phyloP scores from a whole-genome alignment of 2,888 invertebrate genomes.

The Polyommatus icarus region DNA sequence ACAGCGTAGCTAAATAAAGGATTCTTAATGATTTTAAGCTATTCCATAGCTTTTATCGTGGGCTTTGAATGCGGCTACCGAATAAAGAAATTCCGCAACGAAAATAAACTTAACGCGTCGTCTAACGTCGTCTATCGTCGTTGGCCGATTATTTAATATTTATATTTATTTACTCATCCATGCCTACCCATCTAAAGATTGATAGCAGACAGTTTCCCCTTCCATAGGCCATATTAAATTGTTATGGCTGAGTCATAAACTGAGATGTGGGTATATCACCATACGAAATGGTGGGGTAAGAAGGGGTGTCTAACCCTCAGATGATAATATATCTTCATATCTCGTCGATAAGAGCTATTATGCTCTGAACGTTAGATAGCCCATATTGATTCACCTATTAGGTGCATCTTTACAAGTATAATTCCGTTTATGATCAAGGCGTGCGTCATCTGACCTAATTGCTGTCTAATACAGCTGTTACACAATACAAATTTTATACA shows the following conservation, averaged over 20 bases:
- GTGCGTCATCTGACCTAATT: conserved; percentile 72
- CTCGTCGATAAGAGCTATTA: background rate
- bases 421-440: conserved; percentile 50
- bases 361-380: background rate
- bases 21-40: too few species aligned
- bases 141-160: too few species aligned
- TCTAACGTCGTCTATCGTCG: too few species aligned
- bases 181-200: background rate
- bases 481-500: conserved; percentile 44
- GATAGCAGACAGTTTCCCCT: background rate
- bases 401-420: conserved; percentile 34
- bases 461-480: conserved; percentile 61
- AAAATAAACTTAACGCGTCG: too few species aligned
- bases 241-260: background rate
- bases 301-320: background rate
- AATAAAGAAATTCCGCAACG: too few species aligned
- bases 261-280: background rate
- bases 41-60: too few species aligned
- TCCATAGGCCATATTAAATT: background rate
- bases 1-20: too few species aligned
- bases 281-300: background rate
- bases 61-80: too few species aligned
- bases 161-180: background rate
- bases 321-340: background rate
- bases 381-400: background rate